phyloP scores from a whole-genome alignment of 2,888 invertebrate genomes.

The Rhamphomyia laevipes region DNA sequence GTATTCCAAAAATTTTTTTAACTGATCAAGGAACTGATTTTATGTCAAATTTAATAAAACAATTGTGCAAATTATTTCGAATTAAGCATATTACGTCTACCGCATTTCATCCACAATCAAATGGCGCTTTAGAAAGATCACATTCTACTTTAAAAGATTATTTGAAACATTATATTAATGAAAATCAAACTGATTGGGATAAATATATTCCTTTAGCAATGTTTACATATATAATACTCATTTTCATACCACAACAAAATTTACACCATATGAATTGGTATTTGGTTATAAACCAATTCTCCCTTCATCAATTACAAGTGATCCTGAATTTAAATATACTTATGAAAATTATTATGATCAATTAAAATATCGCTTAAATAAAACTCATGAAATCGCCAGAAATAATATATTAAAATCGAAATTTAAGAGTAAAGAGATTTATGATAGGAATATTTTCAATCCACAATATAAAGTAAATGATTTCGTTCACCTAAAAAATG shows the following conservation, averaged over 20 bases:
- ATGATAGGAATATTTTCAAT: conserved; percentile 4
- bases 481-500: conserved; percentile 8
- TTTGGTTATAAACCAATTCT: conserved; percentile 9
- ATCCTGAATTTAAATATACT: conserved; percentile 7
- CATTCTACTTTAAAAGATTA: conserved; percentile 25
- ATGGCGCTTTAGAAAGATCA: conserved; percentile 21
- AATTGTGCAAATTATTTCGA: conserved; percentile 21
- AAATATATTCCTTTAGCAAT: conserved; percentile 1
- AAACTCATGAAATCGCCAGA: conserved; percentile 7
- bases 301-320: conserved; percentile 3
- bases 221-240: conserved; percentile 6
- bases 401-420: conserved; percentile 9
- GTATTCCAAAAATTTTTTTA: conserved; percentile 7
- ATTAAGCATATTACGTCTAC: conserved; percentile 23
- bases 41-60: conserved; percentile 18
- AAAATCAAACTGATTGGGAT: conserved; percentile 3
- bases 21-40: conserved; percentile 15
- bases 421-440: conserved; percentile 3
- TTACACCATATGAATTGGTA: conserved; percentile 7
- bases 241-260: conserved; percentile 5
- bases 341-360: conserved; percentile 8
- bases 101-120: conserved; percentile 15
- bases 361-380: conserved; percentile 8
- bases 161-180: conserved; percentile 20
- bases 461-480: conserved; percentile 5